Base-by-base conservation (phyloP, 2,888 invertebrate species). In the Himalopsyche tibetana region DNA sequence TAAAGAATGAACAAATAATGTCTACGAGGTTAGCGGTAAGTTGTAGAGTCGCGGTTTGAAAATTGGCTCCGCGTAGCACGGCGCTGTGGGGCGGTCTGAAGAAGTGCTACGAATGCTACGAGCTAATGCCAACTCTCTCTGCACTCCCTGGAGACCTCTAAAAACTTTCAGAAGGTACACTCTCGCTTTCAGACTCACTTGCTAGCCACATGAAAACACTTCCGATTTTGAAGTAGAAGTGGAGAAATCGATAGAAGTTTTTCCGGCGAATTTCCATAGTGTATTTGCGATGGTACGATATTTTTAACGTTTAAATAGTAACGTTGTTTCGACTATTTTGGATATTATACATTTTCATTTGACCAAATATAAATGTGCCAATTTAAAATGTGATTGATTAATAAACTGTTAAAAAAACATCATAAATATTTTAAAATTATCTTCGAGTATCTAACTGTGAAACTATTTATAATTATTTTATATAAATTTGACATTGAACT, bases 131-230 rank as follows among this genome's bases (percentile, higher is more conserved):
- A 80, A 83, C 80, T 69, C 79, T 51, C 80, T 80, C 55, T 19
- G 79, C 79, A 45, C 74, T 87, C 84, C 85, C 80, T 17, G 36
- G 84, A 63, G 87, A 87, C 82, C 81, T 56, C 85, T 87, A 84
- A 83, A 85, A 87, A 87, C 85, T 80, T 84, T 86, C 84, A 81
- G 74, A 38, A 81, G 55, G 51, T 81, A 74, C 79, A 83, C 51
- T 80, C 85, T 83, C 85, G 83, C 69, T 85, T 85, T 85, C 79
- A 83, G 85, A 74, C 74, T 74, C 36, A 36, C 74, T 74, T 74
- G 74, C 74, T 74, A 74, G 74, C 74, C 74, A 74, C 36, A 74
- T 36, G 74, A 74, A 74, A 38, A 38, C 28, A 74, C 74, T 81
- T 55, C 81, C 51, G 51, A 81, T 55, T 81, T 55, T 55, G 81